Percentiles rank a stretch among this genome's conserved stretches.
phyloP scores from a whole-genome alignment of 1,140 invertebrate species.

The Pygmarrhopalites habei region DNA sequence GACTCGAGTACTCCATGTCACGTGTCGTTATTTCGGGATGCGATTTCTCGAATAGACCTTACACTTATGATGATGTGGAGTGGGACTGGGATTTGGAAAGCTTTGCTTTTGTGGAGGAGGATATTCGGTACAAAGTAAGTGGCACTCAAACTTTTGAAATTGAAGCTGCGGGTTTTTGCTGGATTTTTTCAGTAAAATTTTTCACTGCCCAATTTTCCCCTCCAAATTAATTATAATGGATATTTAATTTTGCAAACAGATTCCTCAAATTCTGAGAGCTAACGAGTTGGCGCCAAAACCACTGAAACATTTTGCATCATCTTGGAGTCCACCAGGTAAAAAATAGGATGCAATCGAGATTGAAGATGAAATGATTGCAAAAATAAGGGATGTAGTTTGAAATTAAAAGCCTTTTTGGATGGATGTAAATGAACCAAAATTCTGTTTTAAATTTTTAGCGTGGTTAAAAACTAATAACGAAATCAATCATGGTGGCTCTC shows the following conservation, averaged over 20 bases:
- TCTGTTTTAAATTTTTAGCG: no score
- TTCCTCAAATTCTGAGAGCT: slow-evolving; percentile 56
- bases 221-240: background rate
- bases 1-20: slow-evolving; percentile 50
- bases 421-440: no score
- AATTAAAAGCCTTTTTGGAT: no score
- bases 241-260: slow-evolving; percentile 45
- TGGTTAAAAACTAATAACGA: slow-evolving; percentile 73
- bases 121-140: slow-evolving; percentile 54
- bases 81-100: slow-evolving; percentile 58
- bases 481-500: slow-evolving; percentile 29
- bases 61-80: slow-evolving; percentile 54
- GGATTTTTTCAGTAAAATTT: no score
- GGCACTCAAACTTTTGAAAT: no score
- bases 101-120: slow-evolving; percentile 59
- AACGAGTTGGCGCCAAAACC: slow-evolving; percentile 44
- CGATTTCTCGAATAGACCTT: slow-evolving; percentile 65
- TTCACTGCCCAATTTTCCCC: background rate
- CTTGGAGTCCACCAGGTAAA: slow-evolving; percentile 69
- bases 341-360: no score
- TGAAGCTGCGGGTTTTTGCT: no score
- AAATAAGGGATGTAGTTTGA: no score
- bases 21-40: slow-evolving; percentile 58
- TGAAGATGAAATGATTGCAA: no score
- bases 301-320: slow-evolving; percentile 54